Base-by-base conservation (phyloP, 2,113 vertebrate species). In the Hippotragus niger region DNA sequence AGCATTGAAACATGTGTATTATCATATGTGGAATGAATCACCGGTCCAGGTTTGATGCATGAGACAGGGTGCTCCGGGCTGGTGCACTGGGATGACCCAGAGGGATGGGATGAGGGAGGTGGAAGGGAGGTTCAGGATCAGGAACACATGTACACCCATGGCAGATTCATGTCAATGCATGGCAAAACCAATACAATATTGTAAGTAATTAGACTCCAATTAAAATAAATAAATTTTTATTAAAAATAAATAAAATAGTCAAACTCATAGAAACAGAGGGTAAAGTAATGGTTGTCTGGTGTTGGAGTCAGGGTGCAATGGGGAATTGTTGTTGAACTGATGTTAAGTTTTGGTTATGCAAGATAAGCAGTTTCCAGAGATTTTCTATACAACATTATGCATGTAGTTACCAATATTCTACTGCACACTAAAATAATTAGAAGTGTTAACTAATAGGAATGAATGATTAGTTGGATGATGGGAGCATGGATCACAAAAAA, bases 21-120 rank as follows among this genome's bases (percentile, higher is more conserved):
- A 62, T 62, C 60, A 62, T 62, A 62, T 62, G 60, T 62, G 29
- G 13, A 62, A 62, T 0, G 0, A 15, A 62, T 62, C 2, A 0
- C 13, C 2, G 0, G 29, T 62, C 60, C 29, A 31, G 60, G 29
- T 62, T 62, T 1, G 0, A 31, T 62, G 60, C 29, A 31, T 62
- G 29, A 62, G 29, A 31, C 29, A 31, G 6, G 13, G 29, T 31
- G 13, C 60, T 62, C 0, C 0, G 60, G 13, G 29, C 29, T 31
- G 60, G 13, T 62, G 6, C 13, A 31, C 60, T 31, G 13, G 60
- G 60, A 31, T 31, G 27, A 15, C 29, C 60, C 29, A 62, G 60
- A 31, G 60, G 29, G 2, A 15, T 62, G 29, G 29, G 29, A 62
- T 31, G 29, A 62, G 13, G 60, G 13, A 62, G 13, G 29, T 15